Percentiles rank a stretch among this genome's conserved stretches.
Evolutionary conservation across 2,113 vertebrate genomes (phyloP).

Genomic region (Pomatorhinus ruficollis): DNA sequence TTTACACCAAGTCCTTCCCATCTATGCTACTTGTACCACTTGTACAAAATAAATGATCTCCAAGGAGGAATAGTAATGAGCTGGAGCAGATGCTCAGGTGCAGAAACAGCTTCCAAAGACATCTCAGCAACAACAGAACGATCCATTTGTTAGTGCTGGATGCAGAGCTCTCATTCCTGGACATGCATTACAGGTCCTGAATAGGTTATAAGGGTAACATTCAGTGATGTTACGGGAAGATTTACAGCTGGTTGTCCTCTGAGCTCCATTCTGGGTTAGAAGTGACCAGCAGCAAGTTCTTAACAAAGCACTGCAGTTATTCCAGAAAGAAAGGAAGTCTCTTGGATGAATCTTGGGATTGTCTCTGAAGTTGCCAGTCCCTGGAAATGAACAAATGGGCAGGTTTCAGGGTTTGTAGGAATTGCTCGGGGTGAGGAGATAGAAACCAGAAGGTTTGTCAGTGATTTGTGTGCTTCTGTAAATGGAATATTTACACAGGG

Average conservation of each 20-base stretch:
- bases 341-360: not conserved
- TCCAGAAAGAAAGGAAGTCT: not conserved
- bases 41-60: not conserved
- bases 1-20: not conserved
- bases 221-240: not conserved
- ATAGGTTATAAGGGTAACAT: not conserved
- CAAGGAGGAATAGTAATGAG: not conserved
- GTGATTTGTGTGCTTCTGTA: not conserved
- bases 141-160: not conserved
- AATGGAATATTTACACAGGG: not conserved
- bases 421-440: not conserved
- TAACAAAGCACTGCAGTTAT: not conserved
- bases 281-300: not conserved
- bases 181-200: not conserved
- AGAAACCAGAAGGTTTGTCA: not conserved
- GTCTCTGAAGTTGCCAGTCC: not conserved
- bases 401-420: not conserved
- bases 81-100: not conserved
- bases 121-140: not conserved
- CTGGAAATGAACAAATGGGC: not conserved
- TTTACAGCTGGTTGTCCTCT: not conserved
- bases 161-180: not conserved
- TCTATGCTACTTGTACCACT: not conserved
- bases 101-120: not conserved
- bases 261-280: not conserved